phyloP scores from a whole-genome alignment of 2,888 invertebrate genomes.

The Drosophila prostipennis region DNA sequence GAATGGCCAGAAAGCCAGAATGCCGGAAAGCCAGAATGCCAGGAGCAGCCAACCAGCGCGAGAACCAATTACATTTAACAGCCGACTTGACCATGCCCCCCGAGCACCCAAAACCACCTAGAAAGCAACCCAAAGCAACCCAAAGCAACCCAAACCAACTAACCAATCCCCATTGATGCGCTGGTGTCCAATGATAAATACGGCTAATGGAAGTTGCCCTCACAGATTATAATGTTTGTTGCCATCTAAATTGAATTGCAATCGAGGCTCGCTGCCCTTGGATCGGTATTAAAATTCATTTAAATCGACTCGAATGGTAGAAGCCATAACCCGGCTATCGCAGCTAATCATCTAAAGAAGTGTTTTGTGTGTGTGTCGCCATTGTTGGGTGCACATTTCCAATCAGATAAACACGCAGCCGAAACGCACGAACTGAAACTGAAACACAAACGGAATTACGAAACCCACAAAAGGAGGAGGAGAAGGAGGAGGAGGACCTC shows the following conservation, averaged over 20 bases:
- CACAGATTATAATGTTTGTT: conserved; percentile 52
- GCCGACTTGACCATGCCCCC: conserved; percentile 35
- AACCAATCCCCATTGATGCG: conserved; percentile 59
- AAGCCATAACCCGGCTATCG: conserved; percentile 61
- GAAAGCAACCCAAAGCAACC: background rate
- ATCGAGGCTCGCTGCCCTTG: conserved; percentile 34
- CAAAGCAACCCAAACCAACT: too few species aligned
- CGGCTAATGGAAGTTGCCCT: conserved; percentile 52
- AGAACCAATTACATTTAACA: conserved; percentile 75
- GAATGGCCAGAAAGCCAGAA: conserved; percentile 38
- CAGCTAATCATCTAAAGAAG: conserved; percentile 78
- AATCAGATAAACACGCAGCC: conserved; percentile 73
- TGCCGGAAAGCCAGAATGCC: conserved; percentile 9
- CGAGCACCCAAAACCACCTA: background rate
- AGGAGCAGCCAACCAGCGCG: conserved; percentile 32
- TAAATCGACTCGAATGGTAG: conserved; percentile 66
- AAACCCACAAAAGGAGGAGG: conserved; percentile 31
- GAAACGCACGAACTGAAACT: conserved; percentile 65
- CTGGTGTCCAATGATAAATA: conserved; percentile 43
- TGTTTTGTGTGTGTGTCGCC: conserved; percentile 66
- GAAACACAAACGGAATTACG: conserved; percentile 55
- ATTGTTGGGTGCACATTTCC: conserved; percentile 70
- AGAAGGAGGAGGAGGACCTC: conserved; percentile 9
- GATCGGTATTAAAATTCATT: conserved; percentile 73
- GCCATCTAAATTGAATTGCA: conserved; percentile 65